Base-by-base conservation (phyloP, 1,140 invertebrate genomes). In the Sinonovacula constricta region DNA sequence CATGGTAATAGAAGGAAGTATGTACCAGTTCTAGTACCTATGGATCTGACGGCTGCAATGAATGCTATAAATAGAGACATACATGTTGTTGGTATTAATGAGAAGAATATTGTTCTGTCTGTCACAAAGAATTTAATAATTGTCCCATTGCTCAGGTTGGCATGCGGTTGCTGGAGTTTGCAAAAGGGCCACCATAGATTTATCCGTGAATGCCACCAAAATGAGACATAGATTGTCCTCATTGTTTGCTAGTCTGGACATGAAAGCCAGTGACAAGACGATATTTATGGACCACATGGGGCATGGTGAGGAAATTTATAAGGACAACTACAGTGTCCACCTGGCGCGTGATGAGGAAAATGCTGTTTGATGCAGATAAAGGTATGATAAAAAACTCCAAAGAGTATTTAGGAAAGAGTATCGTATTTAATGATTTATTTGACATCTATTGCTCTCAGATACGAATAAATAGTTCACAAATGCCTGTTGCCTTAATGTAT, bases 1-100 rank as follows among this genome's bases (percentile, higher is more conserved):
- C 31, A 49, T 33, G 69, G 74, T 49, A 81, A 68, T 22, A 59
- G 79, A 10, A 78, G 60, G 66, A 81, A 81, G 45, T 81, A 33
- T 81, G 79, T 81, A 15, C 67, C 79, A 33, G 59, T 81, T 15
- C 34, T 70, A 33, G 62, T 81, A 49, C 80, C 80, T 15, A 39
- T 56, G 7, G 75, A 81, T 59, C 28, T 79, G 22, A 22, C 77
- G 2, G 54, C 39, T 22, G 53, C 63, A 31, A 59, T 74, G 15
- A 56, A 74, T 28, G 31, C 74, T 33, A 63, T 81, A 18, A 30
- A 71, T n/a, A 54, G 24, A 33, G 49, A 81, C 45, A 79, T 68
- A 56, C n/a, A 33, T 24, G 36, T n/a, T 28, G 36, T 39, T 60
- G 54, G 33, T 4, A 71, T 71, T n/a, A 60, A n/a, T n/a, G 36